A percentile compares a stretch with the other conserved stretches of the same genome.
phyloP scores from a whole-genome alignment of 2,113 vertebrate genomes.

The Burhinus oedicnemus region DNA sequence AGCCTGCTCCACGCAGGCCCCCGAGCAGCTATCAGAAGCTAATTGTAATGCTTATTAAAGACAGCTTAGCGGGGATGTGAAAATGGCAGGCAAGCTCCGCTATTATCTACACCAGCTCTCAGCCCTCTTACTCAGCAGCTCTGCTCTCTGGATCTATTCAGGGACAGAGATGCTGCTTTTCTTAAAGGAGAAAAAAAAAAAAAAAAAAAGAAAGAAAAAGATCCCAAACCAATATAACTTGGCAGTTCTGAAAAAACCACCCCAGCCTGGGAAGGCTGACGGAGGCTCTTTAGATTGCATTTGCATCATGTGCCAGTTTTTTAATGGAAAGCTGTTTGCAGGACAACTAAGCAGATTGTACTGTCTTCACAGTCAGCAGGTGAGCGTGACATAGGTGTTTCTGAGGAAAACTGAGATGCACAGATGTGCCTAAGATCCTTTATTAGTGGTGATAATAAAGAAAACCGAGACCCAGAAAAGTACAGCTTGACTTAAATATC shows the following conservation, averaged over 20 bases:
- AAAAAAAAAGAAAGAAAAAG: not conserved
- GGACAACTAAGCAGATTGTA: not conserved
- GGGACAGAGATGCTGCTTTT: slow-evolving; percentile 16
- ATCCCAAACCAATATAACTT: not conserved
- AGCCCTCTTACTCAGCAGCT: slow-evolving; percentile 35
- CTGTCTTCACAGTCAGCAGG: not conserved
- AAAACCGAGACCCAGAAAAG: not conserved
- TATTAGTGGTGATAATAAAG: not conserved
- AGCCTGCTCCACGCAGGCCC: not conserved
- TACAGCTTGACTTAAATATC: not conserved
- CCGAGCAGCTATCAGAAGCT: slow-evolving; percentile 43
- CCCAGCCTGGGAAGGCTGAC: not conserved
- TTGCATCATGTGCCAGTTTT: not conserved
- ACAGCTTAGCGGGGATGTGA: slow-evolving; percentile 54
- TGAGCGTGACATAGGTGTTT: not conserved
- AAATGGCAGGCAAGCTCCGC: slow-evolving; percentile 55
- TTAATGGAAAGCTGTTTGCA: not conserved
- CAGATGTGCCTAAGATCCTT: not conserved
- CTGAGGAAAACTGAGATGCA: not conserved
- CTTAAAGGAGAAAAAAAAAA: not conserved
- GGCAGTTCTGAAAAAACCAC: not conserved
- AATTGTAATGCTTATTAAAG: slow-evolving; percentile 69
- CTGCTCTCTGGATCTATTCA: slow-evolving; percentile 38
- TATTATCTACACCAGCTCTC: slow-evolving; percentile 51
- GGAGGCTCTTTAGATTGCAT: not conserved